Evolutionary conservation across 2,888 invertebrate species (phyloP).

Genomic region (Steinernema scapterisci): DNA sequence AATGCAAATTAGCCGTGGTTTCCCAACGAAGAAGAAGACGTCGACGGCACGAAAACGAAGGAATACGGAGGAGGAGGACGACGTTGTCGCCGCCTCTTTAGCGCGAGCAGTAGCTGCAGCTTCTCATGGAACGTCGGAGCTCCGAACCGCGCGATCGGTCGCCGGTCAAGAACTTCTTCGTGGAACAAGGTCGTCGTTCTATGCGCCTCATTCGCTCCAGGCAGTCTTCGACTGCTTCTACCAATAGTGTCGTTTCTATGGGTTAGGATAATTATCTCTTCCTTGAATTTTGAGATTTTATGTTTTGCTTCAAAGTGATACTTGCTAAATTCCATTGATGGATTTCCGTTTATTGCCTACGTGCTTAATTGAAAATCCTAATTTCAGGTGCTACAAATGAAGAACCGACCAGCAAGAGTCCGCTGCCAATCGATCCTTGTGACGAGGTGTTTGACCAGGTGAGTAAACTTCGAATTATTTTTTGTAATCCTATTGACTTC

Average conservation of each 20-base stretch:
- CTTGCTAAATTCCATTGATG: too few relatives aligned
- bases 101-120: neutral
- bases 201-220: slow-evolving; percentile 13
- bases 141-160: slow-evolving; percentile 8
- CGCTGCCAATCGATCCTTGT: slow-evolving; percentile 17
- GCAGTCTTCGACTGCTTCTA: slow-evolving; percentile 18
- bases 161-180: slow-evolving; percentile 18
- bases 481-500: too few relatives aligned
- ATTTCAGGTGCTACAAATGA: slow-evolving; percentile 5
- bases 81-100: neutral
- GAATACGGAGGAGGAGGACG: too few relatives aligned
- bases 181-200: slow-evolving; percentile 20
- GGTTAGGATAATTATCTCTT: neutral
- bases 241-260: slow-evolving; percentile 4
- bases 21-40: neutral
- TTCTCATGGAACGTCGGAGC: slow-evolving; percentile 17
- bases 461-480: neutral
- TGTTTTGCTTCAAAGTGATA: too few relatives aligned
- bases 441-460: slow-evolving; percentile 25
- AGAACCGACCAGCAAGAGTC: neutral
- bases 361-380: neutral
- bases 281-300: neutral
- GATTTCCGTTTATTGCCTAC: too few relatives aligned
- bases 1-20: slow-evolving; percentile 32
- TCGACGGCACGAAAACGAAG: too few relatives aligned